Conservation (phyloP, 2,888 invertebrate species). For the Lithophane socia region DNA sequence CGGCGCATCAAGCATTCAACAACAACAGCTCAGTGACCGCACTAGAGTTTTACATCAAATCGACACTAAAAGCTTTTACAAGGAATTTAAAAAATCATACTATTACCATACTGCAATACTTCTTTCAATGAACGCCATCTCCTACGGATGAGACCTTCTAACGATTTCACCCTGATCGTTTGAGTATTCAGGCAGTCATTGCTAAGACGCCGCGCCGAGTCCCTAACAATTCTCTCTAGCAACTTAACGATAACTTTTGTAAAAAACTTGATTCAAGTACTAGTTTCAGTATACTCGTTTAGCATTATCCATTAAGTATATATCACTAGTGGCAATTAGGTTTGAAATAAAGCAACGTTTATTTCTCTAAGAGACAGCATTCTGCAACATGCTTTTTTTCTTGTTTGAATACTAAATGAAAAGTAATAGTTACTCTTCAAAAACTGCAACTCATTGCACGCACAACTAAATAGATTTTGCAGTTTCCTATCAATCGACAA, state of each 20-base stretch:
- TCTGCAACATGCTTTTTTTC: neutral
- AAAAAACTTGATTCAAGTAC: no score
- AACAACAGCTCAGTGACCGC: neutral
- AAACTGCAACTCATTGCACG: neutral
- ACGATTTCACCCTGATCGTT: no score
- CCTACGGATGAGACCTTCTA: no score
- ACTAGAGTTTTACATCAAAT: neutral
- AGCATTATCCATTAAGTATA: no score
- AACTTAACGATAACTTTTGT: no score
- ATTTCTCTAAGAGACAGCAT: neutral
- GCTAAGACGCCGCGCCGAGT: no score
- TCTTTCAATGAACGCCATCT: neutral
- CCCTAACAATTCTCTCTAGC: no score
- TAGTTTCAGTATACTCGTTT: no score
- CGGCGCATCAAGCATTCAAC: neutral
- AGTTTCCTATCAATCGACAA: conserved; percentile 2
- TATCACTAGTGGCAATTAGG: no score
- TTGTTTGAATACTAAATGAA: neutral
- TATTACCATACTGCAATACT: neutral
- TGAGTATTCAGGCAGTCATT: no score
- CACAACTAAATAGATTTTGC: neutral
- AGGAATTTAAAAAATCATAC: neutral
- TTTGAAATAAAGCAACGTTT: neutral
- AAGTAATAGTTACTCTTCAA: neutral
- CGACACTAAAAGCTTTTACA: neutral